Evolutionary conservation across 1,140 invertebrate genomes (phyloP).

Genomic region (Thaumatotibia leucotreta): DNA sequence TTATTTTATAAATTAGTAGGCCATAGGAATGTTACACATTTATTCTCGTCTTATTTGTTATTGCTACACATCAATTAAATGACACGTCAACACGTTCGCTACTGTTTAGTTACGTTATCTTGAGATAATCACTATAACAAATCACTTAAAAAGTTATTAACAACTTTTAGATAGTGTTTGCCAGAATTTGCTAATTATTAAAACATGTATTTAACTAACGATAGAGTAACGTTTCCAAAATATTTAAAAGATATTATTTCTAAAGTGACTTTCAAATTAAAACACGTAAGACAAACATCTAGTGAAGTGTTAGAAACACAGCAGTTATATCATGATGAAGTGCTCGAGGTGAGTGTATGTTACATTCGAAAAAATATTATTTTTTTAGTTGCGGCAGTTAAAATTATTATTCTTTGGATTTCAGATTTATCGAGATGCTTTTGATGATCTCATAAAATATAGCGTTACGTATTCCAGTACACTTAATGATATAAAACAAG

Average conservation of each 20-base stretch:
- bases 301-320: slow-evolving; percentile 49
- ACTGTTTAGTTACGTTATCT: background rate
- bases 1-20: too few relatives aligned
- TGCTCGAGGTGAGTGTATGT: slow-evolving; percentile 42
- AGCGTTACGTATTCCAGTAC: slow-evolving; percentile 52
- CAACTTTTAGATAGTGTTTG: background rate
- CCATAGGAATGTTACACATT: too few relatives aligned
- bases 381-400: background rate
- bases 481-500: slow-evolving; percentile 53
- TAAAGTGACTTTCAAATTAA: slow-evolving; percentile 40
- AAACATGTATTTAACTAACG: slow-evolving; percentile 16
- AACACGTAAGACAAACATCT: slow-evolving; percentile 38
- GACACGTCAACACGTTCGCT: too few relatives aligned
- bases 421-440: slow-evolving; percentile 61
- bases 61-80: too few relatives aligned
- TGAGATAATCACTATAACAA: slow-evolving; percentile 46
- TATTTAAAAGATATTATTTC: slow-evolving; percentile 54
- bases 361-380: background rate
- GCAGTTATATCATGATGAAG: slow-evolving; percentile 48
- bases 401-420: slow-evolving; percentile 19
- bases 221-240: slow-evolving; percentile 35
- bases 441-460: slow-evolving; percentile 45
- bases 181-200: background rate
- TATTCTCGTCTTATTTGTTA: too few relatives aligned
- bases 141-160: slow-evolving; percentile 12